Conservation (phyloP, 2,113 vertebrate genomes). For the Campylorhamphus procurvoides region DNA sequence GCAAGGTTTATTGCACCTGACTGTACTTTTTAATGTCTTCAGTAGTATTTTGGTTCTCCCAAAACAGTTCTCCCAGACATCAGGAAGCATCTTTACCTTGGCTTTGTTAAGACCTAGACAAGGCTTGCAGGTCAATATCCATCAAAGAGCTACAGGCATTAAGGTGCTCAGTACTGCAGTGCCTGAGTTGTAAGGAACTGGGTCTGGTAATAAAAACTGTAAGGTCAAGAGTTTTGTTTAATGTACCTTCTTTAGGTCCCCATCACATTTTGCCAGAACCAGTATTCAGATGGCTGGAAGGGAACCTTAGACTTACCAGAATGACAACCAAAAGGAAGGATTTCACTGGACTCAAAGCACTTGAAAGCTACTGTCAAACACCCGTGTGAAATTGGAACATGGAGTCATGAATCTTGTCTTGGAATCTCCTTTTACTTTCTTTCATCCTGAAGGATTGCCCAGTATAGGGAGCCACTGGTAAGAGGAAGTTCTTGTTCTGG, state of each 20-base stretch:
- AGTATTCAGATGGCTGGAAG: neutral
- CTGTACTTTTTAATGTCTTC: neutral
- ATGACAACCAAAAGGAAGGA: neutral
- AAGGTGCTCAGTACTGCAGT: neutral
- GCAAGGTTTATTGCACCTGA: neutral
- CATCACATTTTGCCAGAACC: neutral
- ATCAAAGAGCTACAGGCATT: neutral
- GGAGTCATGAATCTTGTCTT: neutral
- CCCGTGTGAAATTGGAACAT: neutral
- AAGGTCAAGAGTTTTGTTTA: neutral
- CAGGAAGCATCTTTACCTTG: neutral
- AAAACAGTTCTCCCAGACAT: neutral
- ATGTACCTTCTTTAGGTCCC: neutral
- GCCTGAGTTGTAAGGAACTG: neutral
- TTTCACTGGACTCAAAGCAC: neutral
- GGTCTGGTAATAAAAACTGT: rapidly evolving
- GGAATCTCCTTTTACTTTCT: neutral
- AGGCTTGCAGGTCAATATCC: neutral
- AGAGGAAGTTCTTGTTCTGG: neutral
- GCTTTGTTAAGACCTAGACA: neutral
- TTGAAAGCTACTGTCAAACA: neutral
- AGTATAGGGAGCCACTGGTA: neutral
- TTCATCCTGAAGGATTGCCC: neutral
- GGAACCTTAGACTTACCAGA: neutral
- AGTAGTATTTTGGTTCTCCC: neutral